A percentile compares a stretch with the other conserved stretches of the same genome.
phyloP scores from a whole-genome alignment of 2,113 vertebrate genomes.

The Ceuthmochares aereus region DNA sequence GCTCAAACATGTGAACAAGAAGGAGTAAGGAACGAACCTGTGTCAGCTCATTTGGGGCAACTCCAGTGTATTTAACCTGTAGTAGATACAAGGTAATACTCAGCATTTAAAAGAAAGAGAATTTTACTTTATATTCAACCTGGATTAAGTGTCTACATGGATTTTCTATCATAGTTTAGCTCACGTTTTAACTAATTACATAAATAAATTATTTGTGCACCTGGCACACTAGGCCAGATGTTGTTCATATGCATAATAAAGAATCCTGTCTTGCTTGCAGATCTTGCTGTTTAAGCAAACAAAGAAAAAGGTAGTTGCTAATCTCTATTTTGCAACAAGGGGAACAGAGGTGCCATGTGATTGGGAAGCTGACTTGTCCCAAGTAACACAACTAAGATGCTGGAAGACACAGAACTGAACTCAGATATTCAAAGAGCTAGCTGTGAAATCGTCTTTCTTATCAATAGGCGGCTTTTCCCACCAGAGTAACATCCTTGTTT shows the following conservation, averaged over 20 bases:
- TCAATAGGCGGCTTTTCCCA: background rate
- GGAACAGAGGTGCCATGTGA: background rate
- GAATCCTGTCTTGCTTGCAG: slow-evolving; percentile 18
- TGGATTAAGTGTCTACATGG: background rate
- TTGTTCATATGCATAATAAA: slow-evolving; percentile 58
- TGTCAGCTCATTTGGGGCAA: background rate
- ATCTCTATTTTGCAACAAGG: background rate
- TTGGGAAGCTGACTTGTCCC: background rate
- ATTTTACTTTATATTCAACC: slow-evolving; percentile 8
- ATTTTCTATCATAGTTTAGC: slow-evolving; percentile 51
- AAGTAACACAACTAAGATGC: background rate
- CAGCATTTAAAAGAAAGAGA: background rate
- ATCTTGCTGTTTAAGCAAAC: slow-evolving; percentile 30
- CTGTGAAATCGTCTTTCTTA: background rate
- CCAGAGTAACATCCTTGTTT: background rate
- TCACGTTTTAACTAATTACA: slow-evolving; percentile 47
- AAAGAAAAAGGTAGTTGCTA: background rate
- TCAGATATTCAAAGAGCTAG: background rate
- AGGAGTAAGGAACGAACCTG: background rate
- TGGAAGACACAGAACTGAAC: background rate
- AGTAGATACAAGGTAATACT: background rate
- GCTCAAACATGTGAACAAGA: background rate
- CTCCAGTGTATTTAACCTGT: background rate
- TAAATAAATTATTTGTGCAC: slow-evolving; percentile 62
- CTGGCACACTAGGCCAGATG: slow-evolving; percentile 47